Base-by-base conservation (phyloP, 2,113 vertebrate species). In the Engraulis encrasicolus region DNA sequence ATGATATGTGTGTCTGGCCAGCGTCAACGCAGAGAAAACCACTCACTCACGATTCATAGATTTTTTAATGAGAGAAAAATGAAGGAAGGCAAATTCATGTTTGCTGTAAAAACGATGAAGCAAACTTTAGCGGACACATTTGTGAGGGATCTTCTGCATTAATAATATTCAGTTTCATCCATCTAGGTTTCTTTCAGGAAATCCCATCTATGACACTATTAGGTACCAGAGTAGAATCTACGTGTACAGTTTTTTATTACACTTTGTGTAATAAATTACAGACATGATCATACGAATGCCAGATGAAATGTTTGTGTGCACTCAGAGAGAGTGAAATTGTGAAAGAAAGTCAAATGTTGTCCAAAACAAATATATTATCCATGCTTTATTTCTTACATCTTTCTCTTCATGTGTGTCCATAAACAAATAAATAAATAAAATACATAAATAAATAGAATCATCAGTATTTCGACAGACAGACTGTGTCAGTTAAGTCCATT, bases 361-460 rank as follows among this genome's bases (percentile, higher is more conserved):
- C 84, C 87, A 81, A 88, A 87, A 90, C 84, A 90, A 87, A 87
- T 90, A 87, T 89, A 86, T 89, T 91, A 92, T 89, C 83, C 92
- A 96, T 96, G 95, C 95, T 96, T 96, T 96, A 95, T 96, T 96
- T 89, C n/a, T n/a, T n/a, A n/a, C n/a, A n/a, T 94, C 90, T 84
- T 50, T 74, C 66, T 74, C 66, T 74, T 45, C 61, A 78, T 79
- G 85, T 87, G 52, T 71, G 91, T 79, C 86, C 87, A 87, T 31
- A 92, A 92, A 88, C 81, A 89, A 92, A 92, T 54, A n/a, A n/a
- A n/a, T n/a, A n/a, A n/a, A n/a, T 0, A 82, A 87, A 89, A 85
- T 91, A 91, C 90, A 95, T 90, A 93, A 90, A 92, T 93, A 92
- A 86, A 91, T 91, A 91, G 50, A 84, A 91, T 92, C 79, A 92